Conservation (phyloP, 2,888 invertebrate genomes). For the Eupithecia vulgata region DNA sequence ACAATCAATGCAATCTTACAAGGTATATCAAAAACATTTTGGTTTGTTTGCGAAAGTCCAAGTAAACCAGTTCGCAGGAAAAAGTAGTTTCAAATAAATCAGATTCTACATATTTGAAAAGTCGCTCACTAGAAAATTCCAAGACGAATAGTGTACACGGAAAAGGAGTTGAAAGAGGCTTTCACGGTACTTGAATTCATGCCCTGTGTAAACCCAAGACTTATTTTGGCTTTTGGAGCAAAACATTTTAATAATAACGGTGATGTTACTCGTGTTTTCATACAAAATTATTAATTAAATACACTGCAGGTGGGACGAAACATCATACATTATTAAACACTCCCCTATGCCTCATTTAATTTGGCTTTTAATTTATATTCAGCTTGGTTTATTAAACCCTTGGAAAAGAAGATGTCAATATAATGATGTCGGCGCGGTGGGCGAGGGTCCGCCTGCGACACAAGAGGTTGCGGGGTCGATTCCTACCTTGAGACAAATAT, state of each 20-base stretch:
- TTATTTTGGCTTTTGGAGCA: slow-evolving; percentile 1
- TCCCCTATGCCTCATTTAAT: background rate
- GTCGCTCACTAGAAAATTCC: slow-evolving; percentile 9
- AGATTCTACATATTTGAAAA: slow-evolving; percentile 19
- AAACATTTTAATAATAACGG: background rate
- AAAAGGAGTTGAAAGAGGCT: slow-evolving; percentile 25
- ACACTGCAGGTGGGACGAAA: background rate
- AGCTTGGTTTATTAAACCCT: background rate
- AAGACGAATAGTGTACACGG: slow-evolving; percentile 20
- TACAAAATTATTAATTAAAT: background rate
- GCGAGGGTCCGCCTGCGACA: too few species aligned
- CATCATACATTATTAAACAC: slow-evolving; percentile 4
- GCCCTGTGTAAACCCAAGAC: background rate
- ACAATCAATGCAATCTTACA: background rate
- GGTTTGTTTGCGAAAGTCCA: background rate
- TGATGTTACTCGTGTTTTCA: background rate
- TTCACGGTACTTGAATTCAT: slow-evolving; percentile 22
- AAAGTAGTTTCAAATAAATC: slow-evolving; percentile 9
- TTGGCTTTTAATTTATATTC: background rate
- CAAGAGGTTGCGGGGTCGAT: too few species aligned
- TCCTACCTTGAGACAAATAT: too few species aligned
- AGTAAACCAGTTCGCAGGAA: background rate
- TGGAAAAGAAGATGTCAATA: background rate
- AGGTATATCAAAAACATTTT: background rate
- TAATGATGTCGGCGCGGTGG: too few species aligned